Base-by-base conservation (phyloP, 2,113 vertebrate genomes). In the Dunckerocampus dactyliophorus region DNA sequence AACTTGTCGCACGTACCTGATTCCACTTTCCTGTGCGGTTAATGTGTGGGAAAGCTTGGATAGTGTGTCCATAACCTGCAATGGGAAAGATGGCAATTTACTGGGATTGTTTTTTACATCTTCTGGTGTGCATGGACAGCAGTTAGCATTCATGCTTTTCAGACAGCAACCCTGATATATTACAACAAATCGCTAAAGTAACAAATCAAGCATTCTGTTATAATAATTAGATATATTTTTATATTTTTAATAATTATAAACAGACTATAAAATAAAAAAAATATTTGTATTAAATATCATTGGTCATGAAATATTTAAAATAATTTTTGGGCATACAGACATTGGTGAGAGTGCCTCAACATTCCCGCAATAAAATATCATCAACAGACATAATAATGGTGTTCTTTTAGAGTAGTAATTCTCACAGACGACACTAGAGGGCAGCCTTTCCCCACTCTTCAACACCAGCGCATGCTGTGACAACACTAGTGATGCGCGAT, bases 1-100 rank as follows among this genome's bases (percentile, higher is more conserved):
- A 22, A 7, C 17, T 6, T 21, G 19, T 20, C 15, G 16, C 17
- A n/a, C 87, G 19, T 86, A 98, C 96, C 95, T 95, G 89, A 95
- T 92, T 86, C 95, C 95, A 21, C 91, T 92, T 63, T 92, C 90
- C 57, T 95, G 80, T 0, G 95, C 91, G 20, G 91, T 87, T 1
- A 79, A 59, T 9, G 95, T 93, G 39, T 92, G 94, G 55, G 96
- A 99, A 22, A 99, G 93, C 54, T 92, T 94, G 1, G 96, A 97
- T 8, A 99, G 87, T 0, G 95, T 93, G 88, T 98, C 94, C 87
- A 99, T 95, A 59, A 98, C 96, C 96, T 99, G 86, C 19, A 85
- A 88, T 11, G 52, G 13, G 2, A 72, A 2, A 13, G 1, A 8
- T n/a, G 17, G 62, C 22, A 51, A 7, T 47, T 57, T 19, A 72